phyloP scores from a whole-genome alignment of 2,113 vertebrate genomes.

The Scomber colias region DNA sequence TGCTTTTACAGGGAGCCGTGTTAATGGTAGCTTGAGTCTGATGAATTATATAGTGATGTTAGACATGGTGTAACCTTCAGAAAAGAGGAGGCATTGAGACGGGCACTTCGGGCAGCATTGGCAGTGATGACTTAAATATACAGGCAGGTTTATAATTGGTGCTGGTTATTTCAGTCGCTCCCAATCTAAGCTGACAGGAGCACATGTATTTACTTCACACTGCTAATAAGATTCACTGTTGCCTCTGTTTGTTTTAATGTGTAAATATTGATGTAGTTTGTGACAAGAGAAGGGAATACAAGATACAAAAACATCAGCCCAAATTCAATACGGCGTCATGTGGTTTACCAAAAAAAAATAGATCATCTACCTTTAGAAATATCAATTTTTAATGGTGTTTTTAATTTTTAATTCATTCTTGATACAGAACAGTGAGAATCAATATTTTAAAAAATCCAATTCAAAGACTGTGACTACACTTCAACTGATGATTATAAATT shows the following conservation, averaged over 20 bases:
- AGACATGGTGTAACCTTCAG: conserved; percentile 69
- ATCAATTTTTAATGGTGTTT: not conserved
- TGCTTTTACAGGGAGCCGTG: conserved; percentile 70
- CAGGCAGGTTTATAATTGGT: conserved; percentile 57
- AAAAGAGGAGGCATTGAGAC: conserved; percentile 44
- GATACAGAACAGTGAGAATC: not conserved
- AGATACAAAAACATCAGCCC: conserved; percentile 14
- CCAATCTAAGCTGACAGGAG: conserved; percentile 31
- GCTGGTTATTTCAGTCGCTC: conserved; percentile 57
- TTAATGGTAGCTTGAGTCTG: conserved; percentile 64
- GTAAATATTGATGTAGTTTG: conserved; percentile 60
- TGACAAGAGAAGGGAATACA: conserved; percentile 37
- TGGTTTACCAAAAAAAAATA: not conserved
- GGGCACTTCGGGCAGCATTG: conserved; percentile 33
- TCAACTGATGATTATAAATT: not conserved
- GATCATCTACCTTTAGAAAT: not conserved
- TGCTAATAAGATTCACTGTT: conserved; percentile 57
- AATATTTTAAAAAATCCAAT: no score
- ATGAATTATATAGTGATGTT: conserved; percentile 51
- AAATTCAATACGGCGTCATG: conserved; percentile 1
- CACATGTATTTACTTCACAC: conserved; percentile 58
- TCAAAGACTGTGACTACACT: no score
- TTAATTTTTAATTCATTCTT: not conserved
- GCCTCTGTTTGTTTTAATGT: conserved; percentile 50
- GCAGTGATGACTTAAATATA: conserved; percentile 37